These are phyloP conservation scores for Anguilla megastoma DNA, from an alignment of 2,797 vertebrate genomes.

Conservation along the genomic window DNA sequence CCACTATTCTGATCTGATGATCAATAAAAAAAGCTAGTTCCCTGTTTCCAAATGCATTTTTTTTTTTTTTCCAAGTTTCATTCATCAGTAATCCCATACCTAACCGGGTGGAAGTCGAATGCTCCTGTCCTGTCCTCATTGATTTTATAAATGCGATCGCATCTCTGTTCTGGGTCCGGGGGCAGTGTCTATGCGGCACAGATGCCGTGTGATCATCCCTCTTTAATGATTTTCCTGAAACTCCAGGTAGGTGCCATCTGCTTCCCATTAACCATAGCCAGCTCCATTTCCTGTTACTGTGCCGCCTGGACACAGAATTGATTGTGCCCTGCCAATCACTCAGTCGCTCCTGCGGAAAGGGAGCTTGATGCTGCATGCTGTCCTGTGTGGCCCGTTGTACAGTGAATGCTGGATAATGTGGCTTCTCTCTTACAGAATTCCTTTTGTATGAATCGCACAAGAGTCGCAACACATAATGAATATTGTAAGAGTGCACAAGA, in stretches of 20 bases:
- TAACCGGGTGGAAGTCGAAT: background rate
- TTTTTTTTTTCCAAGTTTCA: background rate
- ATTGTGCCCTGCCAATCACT: slow-evolving; percentile 15
- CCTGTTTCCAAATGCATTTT: slow-evolving; percentile 24
- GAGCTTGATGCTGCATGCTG: background rate
- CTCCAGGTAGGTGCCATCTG: slow-evolving; percentile 19
- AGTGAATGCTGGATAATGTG: background rate
- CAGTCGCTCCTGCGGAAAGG: background rate
- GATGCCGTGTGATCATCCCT: slow-evolving; percentile 14
- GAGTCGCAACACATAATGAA: background rate
- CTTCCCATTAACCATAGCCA: slow-evolving; percentile 15
- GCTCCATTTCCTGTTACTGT: background rate
- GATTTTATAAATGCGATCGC: slow-evolving; percentile 4
- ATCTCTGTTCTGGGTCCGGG: background rate
- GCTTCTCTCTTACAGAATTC: background rate
- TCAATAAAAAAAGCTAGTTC: background rate
- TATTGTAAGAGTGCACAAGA: background rate
- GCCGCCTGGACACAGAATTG: background rate
- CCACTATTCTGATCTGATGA: background rate
- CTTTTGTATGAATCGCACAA: background rate
- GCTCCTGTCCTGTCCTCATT: background rate
- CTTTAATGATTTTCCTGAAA: slow-evolving; percentile 12
- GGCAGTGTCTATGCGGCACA: background rate
- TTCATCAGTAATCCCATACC: slow-evolving; percentile 17
- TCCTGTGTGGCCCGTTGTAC: background rate